A percentile compares a stretch with the other conserved stretches of the same genome.
phyloP scores from a whole-genome alignment of 2,888 invertebrate genomes.

The Drosophila rellima region DNA sequence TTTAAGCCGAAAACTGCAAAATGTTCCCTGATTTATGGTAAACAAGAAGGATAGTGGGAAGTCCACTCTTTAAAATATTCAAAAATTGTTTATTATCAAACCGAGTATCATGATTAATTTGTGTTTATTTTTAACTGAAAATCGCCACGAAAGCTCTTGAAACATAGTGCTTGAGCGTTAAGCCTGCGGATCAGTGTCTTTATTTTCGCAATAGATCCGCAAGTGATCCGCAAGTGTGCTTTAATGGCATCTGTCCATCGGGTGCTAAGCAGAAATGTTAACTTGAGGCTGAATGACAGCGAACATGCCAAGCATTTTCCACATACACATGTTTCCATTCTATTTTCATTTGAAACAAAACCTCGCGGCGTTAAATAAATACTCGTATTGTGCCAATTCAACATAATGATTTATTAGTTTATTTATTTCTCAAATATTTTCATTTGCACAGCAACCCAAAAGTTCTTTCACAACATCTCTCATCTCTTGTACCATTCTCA shows the following conservation, averaged over 20 bases:
- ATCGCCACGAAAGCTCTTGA: slow-evolving; percentile 7
- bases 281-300: slow-evolving; percentile 67
- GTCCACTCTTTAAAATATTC: background rate
- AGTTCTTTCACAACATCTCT: slow-evolving; percentile 69
- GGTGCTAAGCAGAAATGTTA: slow-evolving; percentile 50
- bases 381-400: slow-evolving; percentile 72
- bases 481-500: slow-evolving; percentile 11
- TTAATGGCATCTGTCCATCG: slow-evolving; percentile 64
- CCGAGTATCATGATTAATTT: slow-evolving; percentile 1
- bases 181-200: slow-evolving; percentile 44
- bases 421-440: slow-evolving; percentile 76
- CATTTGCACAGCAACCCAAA: slow-evolving; percentile 48
- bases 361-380: slow-evolving; percentile 57
- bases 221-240: slow-evolving; percentile 22
- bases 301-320: slow-evolving; percentile 73
- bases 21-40: too few species aligned
- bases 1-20: too few species aligned
- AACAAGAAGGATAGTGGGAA: background rate
- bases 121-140: slow-evolving; percentile 4
- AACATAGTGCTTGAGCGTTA: slow-evolving; percentile 22
- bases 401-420: slow-evolving; percentile 78
- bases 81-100: background rate
- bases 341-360: slow-evolving; percentile 64
- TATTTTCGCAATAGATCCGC: slow-evolving; percentile 48
- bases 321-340: slow-evolving; percentile 73